These are phyloP conservation scores for Percopsis transmontana DNA, from an alignment of 2,113 vertebrate species.

Conservation along the genomic window DNA sequence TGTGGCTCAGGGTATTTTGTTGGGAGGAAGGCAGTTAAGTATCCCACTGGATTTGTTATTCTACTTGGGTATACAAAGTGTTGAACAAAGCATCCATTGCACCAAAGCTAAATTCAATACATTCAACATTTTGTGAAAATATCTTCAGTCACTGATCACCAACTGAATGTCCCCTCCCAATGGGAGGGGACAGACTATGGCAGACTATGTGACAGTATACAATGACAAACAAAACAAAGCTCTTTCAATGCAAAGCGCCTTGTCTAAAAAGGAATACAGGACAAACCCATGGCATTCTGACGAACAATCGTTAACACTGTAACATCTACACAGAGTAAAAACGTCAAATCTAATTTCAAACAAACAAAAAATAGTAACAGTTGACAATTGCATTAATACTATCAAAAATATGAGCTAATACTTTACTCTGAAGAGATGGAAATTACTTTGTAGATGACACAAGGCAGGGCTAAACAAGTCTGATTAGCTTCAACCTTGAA, in stretches of 20 bases:
- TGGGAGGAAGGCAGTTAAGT: neutral
- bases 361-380: slow-evolving; percentile 12
- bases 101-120: slow-evolving; percentile 28
- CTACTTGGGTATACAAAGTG: neutral
- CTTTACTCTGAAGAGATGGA: slow-evolving; percentile 34
- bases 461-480: slow-evolving; percentile 14
- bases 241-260: slow-evolving; percentile 20
- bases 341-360: neutral
- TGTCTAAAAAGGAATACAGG: neutral
- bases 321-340: slow-evolving; percentile 4
- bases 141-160: neutral
- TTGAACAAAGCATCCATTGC: neutral
- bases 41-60: neutral
- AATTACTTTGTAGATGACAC: slow-evolving; percentile 35
- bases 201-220: neutral
- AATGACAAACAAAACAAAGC: slow-evolving; percentile 5
- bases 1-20: neutral
- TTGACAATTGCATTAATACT: slow-evolving; percentile 47
- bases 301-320: slow-evolving; percentile 45
- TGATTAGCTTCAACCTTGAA: neutral
- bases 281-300: neutral
- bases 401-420: slow-evolving; percentile 42
- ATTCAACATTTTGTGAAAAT: slow-evolving; percentile 41
- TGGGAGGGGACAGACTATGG: neutral
- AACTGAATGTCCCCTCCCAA: neutral